phyloP scores from a whole-genome alignment of 2,113 vertebrate species.

The Haemorhous mexicanus region DNA sequence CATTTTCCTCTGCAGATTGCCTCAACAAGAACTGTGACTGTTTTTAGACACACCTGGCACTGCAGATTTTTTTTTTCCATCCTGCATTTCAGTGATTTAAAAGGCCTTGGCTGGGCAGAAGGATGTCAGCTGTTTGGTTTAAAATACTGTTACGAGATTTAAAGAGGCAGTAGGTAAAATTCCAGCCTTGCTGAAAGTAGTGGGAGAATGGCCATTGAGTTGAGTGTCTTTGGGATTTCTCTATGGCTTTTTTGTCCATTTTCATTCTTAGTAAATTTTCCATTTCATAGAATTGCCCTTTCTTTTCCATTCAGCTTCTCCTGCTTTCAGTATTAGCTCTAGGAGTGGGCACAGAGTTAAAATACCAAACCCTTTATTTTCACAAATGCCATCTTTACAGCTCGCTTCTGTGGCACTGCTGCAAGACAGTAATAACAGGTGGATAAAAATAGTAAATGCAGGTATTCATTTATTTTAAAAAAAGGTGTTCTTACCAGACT shows the following conservation, averaged over 20 bases:
- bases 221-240: neutral
- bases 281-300: neutral
- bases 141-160: constrained; percentile 29
- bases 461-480: neutral
- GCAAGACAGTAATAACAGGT: neutral
- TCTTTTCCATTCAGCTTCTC: neutral
- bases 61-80: constrained; percentile 28
- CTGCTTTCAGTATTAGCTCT: neutral
- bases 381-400: neutral
- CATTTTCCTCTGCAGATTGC: constrained; percentile 7
- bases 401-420: neutral
- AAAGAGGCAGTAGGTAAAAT: constrained; percentile 45
- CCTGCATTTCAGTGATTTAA: constrained; percentile 49
- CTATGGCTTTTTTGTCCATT: neutral
- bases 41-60: constrained; percentile 54
- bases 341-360: neutral
- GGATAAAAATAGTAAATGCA: neutral
- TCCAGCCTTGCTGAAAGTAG: neutral
- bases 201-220: neutral
- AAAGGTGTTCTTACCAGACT: neutral
- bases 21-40: constrained; percentile 16
- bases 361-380: neutral
- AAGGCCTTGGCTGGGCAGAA: constrained; percentile 35
- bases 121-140: constrained; percentile 48
- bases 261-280: constrained; percentile 2